Evolutionary conservation across 2,113 vertebrate species (phyloP).

Genomic region (Corydoras maculifer): DNA sequence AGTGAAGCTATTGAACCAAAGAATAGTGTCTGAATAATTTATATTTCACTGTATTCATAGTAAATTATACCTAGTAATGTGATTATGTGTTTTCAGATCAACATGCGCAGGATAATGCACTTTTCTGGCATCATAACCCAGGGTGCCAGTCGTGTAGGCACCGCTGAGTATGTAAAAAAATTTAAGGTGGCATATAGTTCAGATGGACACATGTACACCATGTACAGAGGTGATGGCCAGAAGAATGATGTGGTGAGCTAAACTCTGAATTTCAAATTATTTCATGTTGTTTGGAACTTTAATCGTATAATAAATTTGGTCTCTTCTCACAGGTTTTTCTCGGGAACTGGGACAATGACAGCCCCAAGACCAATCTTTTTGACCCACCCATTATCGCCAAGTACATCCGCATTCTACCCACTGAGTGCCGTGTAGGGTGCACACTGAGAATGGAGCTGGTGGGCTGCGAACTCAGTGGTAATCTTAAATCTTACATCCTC

Average conservation of each 20-base stretch:
- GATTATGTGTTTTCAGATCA: slow-evolving; percentile 62
- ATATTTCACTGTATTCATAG: too few relatives aligned
- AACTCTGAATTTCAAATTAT: not conserved
- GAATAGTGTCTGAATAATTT: too few relatives aligned
- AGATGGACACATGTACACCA: slow-evolving; percentile 70
- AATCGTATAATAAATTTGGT: not conserved
- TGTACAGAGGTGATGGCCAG: slow-evolving; percentile 58
- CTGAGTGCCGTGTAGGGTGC: slow-evolving; percentile 75
- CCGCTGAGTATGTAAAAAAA: slow-evolving; percentile 72
- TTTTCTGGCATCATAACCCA: slow-evolving; percentile 81
- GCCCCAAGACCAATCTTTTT: slow-evolving; percentile 77
- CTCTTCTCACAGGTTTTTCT: slow-evolving; percentile 68
- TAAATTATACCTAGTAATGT: not conserved
- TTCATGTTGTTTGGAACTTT: too few relatives aligned
- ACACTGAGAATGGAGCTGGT: slow-evolving; percentile 91
- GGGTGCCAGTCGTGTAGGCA: slow-evolving; percentile 79
- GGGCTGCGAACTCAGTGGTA: slow-evolving; percentile 91
- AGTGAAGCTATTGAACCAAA: too few relatives aligned
- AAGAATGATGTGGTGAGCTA: slow-evolving; percentile 68
- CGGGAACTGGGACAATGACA: slow-evolving; percentile 76
- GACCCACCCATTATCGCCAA: slow-evolving; percentile 75
- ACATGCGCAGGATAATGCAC: slow-evolving; percentile 79
- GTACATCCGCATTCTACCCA: slow-evolving; percentile 78
- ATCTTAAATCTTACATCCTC: not conserved
- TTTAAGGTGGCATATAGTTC: slow-evolving; percentile 85